Evolutionary conservation across 2,113 vertebrate species (phyloP).

Genomic region (Leptocoma aspasia): DNA sequence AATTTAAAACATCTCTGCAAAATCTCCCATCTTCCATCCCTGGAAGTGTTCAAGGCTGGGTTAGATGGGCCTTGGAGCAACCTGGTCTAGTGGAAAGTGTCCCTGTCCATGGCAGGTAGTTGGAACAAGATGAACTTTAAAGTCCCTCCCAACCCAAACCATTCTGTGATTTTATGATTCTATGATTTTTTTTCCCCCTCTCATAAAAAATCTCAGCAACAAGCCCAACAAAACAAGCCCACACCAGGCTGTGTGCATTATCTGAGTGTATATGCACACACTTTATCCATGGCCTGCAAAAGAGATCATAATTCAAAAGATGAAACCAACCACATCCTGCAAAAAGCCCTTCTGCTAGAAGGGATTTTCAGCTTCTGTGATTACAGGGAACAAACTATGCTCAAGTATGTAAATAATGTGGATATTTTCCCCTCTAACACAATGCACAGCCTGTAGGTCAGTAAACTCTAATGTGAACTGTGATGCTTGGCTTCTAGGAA

Average conservation of each 20-base stretch:
- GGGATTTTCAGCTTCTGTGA: background rate
- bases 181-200: background rate
- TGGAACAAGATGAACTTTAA: background rate
- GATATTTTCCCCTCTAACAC: background rate
- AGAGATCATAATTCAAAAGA: background rate
- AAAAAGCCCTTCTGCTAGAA: background rate
- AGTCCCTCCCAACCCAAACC: background rate
- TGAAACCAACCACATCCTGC: background rate
- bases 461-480: background rate
- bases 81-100: background rate
- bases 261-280: background rate
- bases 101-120: background rate
- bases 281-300: background rate
- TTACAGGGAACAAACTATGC: background rate
- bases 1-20: background rate
- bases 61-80: background rate
- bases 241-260: background rate
- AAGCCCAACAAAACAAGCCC: background rate
- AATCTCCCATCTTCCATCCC: background rate
- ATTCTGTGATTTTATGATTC: background rate
- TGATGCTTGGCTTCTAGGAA: background rate
- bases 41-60: background rate
- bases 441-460: background rate
- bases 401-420: background rate
- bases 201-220: background rate